phyloP scores from a whole-genome alignment of 1,140 invertebrate species.

The Anastatus disparis region DNA sequence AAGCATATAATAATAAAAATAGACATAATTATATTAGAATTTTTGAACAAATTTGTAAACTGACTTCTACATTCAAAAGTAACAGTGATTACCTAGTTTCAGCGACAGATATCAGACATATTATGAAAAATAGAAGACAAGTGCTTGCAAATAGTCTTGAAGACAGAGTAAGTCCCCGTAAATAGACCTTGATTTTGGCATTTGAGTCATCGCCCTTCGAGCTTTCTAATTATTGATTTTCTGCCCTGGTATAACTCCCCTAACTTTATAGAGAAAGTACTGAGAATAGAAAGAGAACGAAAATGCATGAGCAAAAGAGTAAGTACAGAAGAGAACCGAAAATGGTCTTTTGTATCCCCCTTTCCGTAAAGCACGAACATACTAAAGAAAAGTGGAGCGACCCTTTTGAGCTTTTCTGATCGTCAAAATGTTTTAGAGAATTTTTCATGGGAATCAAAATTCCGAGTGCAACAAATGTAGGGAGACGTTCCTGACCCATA shows the following conservation, averaged over 20 bases:
- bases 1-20: too few relatives aligned
- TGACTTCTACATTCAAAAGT: too few relatives aligned
- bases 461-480: too few relatives aligned
- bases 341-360: constrained; percentile 65
- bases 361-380: constrained; percentile 53
- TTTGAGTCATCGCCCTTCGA: constrained; percentile 66
- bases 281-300: constrained; percentile 45
- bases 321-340: constrained; percentile 56
- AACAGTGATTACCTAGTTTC: too few relatives aligned
- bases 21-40: too few relatives aligned
- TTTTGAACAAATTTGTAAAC: too few relatives aligned
- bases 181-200: constrained; percentile 65
- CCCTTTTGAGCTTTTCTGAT: constrained; percentile 50
- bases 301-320: constrained; percentile 40
- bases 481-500: too few relatives aligned
- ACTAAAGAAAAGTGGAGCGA: constrained; percentile 49
- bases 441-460: constrained; percentile 46
- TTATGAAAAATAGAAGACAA: too few relatives aligned
- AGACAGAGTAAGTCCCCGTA: constrained; percentile 57
- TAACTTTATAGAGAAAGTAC: constrained; percentile 61
- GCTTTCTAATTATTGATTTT: constrained; percentile 69
- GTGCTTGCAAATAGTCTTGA: constrained; percentile 1
- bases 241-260: constrained; percentile 62
- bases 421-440: constrained; percentile 54
- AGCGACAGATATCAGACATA: too few relatives aligned